A percentile compares a stretch with the other conserved stretches of the same genome.
phyloP scores from a whole-genome alignment of 2,113 vertebrate genomes.

The Pogona vitticeps region DNA sequence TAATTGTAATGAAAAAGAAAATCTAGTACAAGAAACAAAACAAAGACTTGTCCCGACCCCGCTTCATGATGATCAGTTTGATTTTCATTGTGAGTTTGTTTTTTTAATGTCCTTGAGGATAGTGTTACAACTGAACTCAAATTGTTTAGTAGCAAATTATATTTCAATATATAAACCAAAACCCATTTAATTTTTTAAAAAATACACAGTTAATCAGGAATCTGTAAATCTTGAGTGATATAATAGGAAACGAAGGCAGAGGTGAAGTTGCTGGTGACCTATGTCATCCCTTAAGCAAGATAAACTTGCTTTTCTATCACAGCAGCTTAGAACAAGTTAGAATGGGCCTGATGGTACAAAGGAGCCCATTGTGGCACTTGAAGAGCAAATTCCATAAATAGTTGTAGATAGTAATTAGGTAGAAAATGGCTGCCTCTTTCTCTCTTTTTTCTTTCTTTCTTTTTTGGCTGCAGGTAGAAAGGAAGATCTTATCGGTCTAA shows the following conservation, averaged over 20 bases:
- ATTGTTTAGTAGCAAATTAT: not conserved
- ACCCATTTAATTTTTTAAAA: not conserved
- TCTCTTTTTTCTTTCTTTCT: conserved; percentile 28
- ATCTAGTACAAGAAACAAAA: too few relatives aligned
- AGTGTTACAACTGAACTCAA: not conserved
- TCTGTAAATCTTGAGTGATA: conserved; percentile 29
- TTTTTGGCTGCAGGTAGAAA: conserved; percentile 83
- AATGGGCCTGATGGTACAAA: conserved; percentile 64
- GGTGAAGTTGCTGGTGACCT: conserved; percentile 56
- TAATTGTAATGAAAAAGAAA: conserved; percentile 11
- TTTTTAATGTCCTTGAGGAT: not conserved
- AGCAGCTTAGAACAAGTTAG: conserved; percentile 58
- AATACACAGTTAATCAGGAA: not conserved
- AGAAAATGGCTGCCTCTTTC: conserved; percentile 72
- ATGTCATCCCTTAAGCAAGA: conserved; percentile 59
- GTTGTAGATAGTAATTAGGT: conserved; percentile 86
- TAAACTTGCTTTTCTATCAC: conserved; percentile 64
- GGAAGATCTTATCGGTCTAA: conserved; percentile 86
- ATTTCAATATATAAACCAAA: not conserved
- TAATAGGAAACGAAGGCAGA: conserved; percentile 46
- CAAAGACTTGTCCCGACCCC: not conserved
- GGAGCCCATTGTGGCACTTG: conserved; percentile 70
- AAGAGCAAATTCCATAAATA: conserved; percentile 80
- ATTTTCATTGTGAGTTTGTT: not conserved
- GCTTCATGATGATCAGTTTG: not conserved